Conservation (phyloP, 1,140 invertebrate species). For the Batillaria attramentaria region DNA sequence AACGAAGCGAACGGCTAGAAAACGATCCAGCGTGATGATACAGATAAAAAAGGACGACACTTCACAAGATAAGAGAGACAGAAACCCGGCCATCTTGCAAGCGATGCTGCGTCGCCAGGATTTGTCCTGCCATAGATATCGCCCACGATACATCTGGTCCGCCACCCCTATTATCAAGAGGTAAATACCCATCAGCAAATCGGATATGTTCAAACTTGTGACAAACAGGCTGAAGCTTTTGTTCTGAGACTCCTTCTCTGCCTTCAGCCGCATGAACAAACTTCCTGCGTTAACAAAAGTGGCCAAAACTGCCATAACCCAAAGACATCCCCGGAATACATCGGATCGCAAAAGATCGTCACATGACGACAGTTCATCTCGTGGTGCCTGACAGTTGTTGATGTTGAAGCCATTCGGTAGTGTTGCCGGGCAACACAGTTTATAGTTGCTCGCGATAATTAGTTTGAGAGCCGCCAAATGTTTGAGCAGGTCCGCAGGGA, state of each 20-base stretch:
- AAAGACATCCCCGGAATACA: slow-evolving; percentile 33
- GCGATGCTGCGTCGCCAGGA: slow-evolving; percentile 23
- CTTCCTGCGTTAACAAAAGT: slow-evolving; percentile 29
- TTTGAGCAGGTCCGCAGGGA: neutral
- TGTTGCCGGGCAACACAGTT: slow-evolving; percentile 41
- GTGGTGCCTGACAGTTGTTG: slow-evolving; percentile 25
- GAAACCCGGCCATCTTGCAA: slow-evolving; percentile 29
- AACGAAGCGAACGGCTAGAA: slow-evolving; percentile 3
- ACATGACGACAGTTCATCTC: slow-evolving; percentile 50
- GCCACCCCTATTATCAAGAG: slow-evolving; percentile 31
- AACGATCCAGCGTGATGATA: slow-evolving; percentile 51
- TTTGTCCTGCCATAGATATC: slow-evolving; percentile 25
- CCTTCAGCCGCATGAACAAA: slow-evolving; percentile 22
- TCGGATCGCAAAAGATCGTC: slow-evolving; percentile 41
- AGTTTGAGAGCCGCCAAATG: slow-evolving; percentile 4
- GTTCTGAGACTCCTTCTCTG: neutral
- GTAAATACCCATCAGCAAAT: slow-evolving; percentile 37
- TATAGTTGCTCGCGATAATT: slow-evolving; percentile 36
- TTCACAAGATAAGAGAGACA: slow-evolving; percentile 34
- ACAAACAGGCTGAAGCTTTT: slow-evolving; percentile 43
- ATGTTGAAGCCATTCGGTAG: slow-evolving; percentile 33
- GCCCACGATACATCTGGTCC: slow-evolving; percentile 46
- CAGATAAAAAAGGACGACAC: slow-evolving; percentile 35
- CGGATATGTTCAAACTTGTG: slow-evolving; percentile 42
- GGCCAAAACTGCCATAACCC: slow-evolving; percentile 46